Base-by-base conservation (phyloP, 2,888 invertebrate genomes). In the Nowickia ferox region DNA sequence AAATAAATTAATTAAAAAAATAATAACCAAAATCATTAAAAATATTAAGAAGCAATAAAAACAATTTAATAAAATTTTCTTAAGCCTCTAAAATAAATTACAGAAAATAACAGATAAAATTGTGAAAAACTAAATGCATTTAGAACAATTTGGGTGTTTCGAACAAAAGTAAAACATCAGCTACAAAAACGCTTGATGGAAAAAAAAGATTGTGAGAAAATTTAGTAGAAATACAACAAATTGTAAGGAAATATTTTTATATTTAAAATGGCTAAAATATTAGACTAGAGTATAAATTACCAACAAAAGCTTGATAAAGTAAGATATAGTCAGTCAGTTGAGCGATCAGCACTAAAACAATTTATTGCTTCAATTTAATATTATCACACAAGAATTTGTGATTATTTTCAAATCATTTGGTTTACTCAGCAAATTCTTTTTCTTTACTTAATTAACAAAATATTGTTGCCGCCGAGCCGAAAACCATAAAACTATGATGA, bases 381-480 rank as follows among this genome's bases (percentile, higher is more conserved):
- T 30, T 2, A 59, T 19, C 40, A 40, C 38, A 5, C 11, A 42
- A 40, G 9, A 71, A 44, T 44, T 44, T 11, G n/a, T 30, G 38
- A 48, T 46, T 15, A 9, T 22, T 63, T 46, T 61, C 42, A 22
- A 55, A 55, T 44, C 2, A 9, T 65, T 46, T 38, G 17, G 2
- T 57, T 75, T 44, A 1, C 1, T n/a, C 44, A 69, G 38, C 42
- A 38, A 19, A 53, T 74, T 53, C 6, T 17, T 17, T 9, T n/a
- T 68, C 40, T n/a, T 57, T 44, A 40, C 46, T 46, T 53, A 6
- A 61, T 10, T 63, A 8, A 17, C 48, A 44, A 80, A 87, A 89
- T 88, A 89, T 90, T 90, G 90, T 91, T 91, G 91, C 89, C 91
- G 91, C 90, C 90, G 90, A 89, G 89, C 89, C 89, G 89, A 86